A percentile compares a stretch with the other conserved stretches of the same genome.
phyloP scores from a whole-genome alignment of 2,113 vertebrate species.

The Psophia crepitans region DNA sequence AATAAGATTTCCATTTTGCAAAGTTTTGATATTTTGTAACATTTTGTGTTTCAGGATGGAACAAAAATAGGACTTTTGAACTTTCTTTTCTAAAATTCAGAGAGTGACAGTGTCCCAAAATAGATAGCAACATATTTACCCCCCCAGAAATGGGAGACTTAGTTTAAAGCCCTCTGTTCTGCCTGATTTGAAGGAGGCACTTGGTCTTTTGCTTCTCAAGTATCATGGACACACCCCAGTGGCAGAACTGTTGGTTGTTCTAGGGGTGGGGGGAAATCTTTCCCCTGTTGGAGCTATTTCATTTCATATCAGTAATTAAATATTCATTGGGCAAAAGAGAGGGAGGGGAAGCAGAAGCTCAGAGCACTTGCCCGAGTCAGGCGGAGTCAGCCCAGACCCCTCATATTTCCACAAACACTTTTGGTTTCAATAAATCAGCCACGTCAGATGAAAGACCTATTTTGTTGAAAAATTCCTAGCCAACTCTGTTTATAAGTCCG shows the following conservation, averaged over 20 bases:
- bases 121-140: not conserved
- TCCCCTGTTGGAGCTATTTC: not conserved
- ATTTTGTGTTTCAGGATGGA: not conserved
- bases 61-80: slow-evolving; percentile 21
- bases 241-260: not conserved
- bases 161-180: not conserved
- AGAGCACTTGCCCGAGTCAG: not conserved
- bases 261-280: not conserved
- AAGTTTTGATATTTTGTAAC: slow-evolving; percentile 34
- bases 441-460: slow-evolving; percentile 32
- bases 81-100: slow-evolving; percentile 12
- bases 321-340: not conserved
- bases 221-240: not conserved
- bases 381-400: not conserved
- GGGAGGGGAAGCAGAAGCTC: not conserved
- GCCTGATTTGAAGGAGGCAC: not conserved
- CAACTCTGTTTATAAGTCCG: slow-evolving; percentile 50
- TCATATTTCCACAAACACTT: not conserved
- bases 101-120: not conserved
- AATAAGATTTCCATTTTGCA: slow-evolving; percentile 8
- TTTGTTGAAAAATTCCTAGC: slow-evolving; percentile 23
- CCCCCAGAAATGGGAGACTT: not conserved
- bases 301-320: slow-evolving; percentile 9
- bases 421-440: slow-evolving; percentile 36
- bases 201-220: not conserved